A percentile compares a stretch with the other conserved stretches of the same genome.
Conservation (phyloP, 2,113 vertebrate species). For the Ammospiza caudacuta region DNA sequence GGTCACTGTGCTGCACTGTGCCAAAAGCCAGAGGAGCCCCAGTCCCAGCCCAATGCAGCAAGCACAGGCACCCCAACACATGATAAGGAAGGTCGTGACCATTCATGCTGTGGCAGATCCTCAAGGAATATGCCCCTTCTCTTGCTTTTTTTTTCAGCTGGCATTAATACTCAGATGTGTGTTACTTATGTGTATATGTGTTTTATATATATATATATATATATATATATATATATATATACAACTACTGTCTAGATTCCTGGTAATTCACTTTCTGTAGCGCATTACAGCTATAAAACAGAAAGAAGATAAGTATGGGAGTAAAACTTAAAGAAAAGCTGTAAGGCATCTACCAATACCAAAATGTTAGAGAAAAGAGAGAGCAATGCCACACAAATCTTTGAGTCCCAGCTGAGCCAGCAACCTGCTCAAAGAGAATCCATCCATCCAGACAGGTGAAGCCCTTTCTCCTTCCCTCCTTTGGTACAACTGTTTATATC, state of each 20-base stretch:
- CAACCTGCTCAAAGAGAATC: not conserved
- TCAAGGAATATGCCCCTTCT: not conserved
- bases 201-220: too few relatives aligned
- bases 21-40: not conserved
- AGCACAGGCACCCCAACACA: not conserved
- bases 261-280: not conserved
- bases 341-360: not conserved
- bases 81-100: not conserved
- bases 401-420: not conserved
- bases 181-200: not conserved
- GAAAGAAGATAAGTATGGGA: not conserved
- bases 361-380: not conserved
- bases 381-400: not conserved
- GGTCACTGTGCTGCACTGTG: not conserved
- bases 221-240: fast-evolving
- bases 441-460: not conserved
- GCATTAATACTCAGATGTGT: not conserved
- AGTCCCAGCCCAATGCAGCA: not conserved
- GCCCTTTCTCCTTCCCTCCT: not conserved
- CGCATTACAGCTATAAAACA: not conserved
- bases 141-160: not conserved
- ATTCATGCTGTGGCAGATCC: not conserved
- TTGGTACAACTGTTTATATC: not conserved
- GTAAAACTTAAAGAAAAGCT: not conserved
- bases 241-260: not conserved